Conservation (phyloP, 2,113 vertebrate genomes). For the Scatophagus argus region DNA sequence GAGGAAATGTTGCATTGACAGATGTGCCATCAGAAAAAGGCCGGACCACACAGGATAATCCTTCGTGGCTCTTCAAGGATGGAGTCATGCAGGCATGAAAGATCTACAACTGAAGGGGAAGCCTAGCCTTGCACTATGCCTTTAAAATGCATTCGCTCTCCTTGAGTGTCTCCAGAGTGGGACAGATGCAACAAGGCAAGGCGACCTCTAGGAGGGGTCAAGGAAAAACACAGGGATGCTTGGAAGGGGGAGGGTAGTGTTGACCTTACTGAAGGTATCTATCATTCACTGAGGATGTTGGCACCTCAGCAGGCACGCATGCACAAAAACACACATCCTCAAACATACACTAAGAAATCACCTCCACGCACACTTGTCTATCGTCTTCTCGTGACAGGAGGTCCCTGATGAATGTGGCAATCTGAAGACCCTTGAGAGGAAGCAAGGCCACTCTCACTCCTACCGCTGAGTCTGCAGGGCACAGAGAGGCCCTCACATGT, state of each 20-base stretch:
- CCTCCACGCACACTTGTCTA: slow-evolving; percentile 26
- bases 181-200: slow-evolving; percentile 77
- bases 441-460: slow-evolving; percentile 61
- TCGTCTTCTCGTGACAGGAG: slow-evolving; percentile 57
- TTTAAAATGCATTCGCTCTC: slow-evolving; percentile 75
- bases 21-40: slow-evolving; percentile 58
- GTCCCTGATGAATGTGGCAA: slow-evolving; percentile 65
- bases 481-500: slow-evolving; percentile 54
- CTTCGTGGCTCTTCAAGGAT: slow-evolving; percentile 76
- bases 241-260: slow-evolving; percentile 14
- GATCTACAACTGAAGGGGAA: slow-evolving; percentile 71
- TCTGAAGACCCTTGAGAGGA: slow-evolving; percentile 64
- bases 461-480: slow-evolving; percentile 47
- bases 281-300: slow-evolving; percentile 74
- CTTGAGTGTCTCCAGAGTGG: slow-evolving; percentile 77
- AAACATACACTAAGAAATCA: slow-evolving; percentile 27
- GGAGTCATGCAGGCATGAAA: slow-evolving; percentile 64
- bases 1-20: slow-evolving; percentile 58
- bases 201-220: slow-evolving; percentile 75
- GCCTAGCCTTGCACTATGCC: slow-evolving; percentile 70
- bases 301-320: slow-evolving; percentile 52
- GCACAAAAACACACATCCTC: slow-evolving; percentile 8
- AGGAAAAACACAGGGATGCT: slow-evolving; percentile 76
- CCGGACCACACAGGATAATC: slow-evolving; percentile 77
- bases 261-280: slow-evolving; percentile 69